phyloP scores from a whole-genome alignment of 37 sponge, comb jelly and placozoan species.

The Agelas oroides region DNA sequence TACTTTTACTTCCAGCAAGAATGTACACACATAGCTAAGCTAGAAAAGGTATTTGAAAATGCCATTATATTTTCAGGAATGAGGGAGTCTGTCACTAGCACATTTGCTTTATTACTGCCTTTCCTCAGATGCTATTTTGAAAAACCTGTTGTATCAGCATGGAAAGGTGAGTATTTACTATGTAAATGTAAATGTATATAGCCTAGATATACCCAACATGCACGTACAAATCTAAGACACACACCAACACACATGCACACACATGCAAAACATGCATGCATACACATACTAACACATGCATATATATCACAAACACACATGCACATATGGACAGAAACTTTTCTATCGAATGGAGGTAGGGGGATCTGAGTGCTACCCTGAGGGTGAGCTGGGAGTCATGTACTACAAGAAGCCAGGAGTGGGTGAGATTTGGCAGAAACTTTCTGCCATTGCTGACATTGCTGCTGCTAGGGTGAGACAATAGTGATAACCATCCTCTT shows the following conservation, averaged over 20 bases:
- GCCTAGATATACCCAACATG: too few relatives aligned
- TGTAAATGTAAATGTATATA: neutral
- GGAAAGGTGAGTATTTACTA: neutral
- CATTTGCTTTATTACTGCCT: neutral
- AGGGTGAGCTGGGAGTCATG: neutral
- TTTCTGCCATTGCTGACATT: neutral
- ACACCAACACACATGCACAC: too few relatives aligned
- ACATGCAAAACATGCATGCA: too few relatives aligned
- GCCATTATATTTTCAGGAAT: too few relatives aligned
- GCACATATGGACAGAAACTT: neutral
- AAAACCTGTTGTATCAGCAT: slow-evolving; percentile 5
- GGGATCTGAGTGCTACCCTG: neutral
- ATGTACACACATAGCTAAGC: too few relatives aligned
- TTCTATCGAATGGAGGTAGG: slow-evolving; percentile 17
- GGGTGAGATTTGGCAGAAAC: neutral
- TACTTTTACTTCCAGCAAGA: too few relatives aligned
- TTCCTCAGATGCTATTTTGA: slow-evolving; percentile 12
- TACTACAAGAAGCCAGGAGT: neutral
- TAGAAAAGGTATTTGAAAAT: too few relatives aligned
- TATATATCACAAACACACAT: too few relatives aligned
- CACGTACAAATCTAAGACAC: too few relatives aligned
- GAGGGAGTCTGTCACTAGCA: too few relatives aligned
- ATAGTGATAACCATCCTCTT: too few relatives aligned
- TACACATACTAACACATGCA: too few relatives aligned
- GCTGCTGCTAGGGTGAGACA: neutral